Conservation (phyloP, 2,113 vertebrate genomes). For the Crotalus tigris region DNA sequence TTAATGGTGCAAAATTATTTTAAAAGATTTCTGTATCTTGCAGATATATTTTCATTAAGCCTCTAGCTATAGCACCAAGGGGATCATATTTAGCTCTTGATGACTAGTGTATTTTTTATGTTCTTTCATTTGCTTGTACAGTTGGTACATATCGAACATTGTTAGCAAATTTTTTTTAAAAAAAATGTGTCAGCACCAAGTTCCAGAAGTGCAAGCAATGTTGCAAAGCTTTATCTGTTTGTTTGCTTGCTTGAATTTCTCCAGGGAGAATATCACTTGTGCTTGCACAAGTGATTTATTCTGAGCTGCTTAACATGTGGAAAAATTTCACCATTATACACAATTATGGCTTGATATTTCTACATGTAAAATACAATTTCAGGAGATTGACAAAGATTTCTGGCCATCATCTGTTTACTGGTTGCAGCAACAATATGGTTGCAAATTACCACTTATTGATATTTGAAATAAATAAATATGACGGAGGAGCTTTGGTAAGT, state of each 20-base stretch:
- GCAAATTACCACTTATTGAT: neutral
- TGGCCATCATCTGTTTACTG: neutral
- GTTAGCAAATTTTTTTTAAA: neutral
- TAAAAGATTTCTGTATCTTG: conserved; percentile 58
- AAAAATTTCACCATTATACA: neutral
- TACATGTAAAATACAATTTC: neutral
- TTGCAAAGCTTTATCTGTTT: conserved; percentile 30
- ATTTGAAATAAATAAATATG: neutral
- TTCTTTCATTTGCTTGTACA: conserved; percentile 40
- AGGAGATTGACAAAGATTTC: neutral
- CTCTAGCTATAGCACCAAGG: conserved; percentile 52
- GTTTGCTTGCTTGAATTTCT: neutral
- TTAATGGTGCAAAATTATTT: conserved; percentile 59
- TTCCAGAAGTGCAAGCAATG: conserved; percentile 32
- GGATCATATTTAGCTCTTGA: conserved; percentile 58
- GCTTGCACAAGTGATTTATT: neutral
- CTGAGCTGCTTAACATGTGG: neutral
- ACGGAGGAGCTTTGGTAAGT: neutral
- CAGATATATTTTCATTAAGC: conserved; percentile 61
- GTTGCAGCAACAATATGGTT: neutral
- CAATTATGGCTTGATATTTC: neutral
- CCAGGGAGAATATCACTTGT: neutral
- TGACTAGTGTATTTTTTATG: conserved; percentile 36
- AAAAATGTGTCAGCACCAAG: neutral
- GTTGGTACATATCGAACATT: neutral